Conservation (phyloP, 2,888 invertebrate genomes). For the Mythimna lalbum region DNA sequence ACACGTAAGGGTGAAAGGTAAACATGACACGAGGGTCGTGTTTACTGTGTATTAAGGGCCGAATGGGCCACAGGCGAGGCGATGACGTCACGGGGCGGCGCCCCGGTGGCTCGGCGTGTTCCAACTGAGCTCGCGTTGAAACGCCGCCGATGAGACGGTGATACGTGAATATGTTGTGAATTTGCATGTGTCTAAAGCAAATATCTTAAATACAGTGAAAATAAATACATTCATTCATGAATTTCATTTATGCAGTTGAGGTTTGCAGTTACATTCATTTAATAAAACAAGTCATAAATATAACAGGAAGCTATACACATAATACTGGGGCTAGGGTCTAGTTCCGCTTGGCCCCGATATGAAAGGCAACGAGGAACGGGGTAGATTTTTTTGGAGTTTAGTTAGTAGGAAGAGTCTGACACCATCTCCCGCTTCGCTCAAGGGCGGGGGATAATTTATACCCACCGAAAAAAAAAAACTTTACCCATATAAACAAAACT, state of each 20-base stretch:
- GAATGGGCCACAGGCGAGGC: conserved; percentile 70
- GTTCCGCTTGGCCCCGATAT: no score
- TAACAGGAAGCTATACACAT: not conserved
- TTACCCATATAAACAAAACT: not conserved
- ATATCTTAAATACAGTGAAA: conserved; percentile 22
- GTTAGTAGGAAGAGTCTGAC: no score
- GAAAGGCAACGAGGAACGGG: no score
- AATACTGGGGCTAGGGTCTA: no score
- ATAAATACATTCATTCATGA: conserved; percentile 10
- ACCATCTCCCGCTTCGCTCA: no score
- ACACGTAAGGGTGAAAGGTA: conserved; percentile 61
- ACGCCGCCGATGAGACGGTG: conserved; percentile 81
- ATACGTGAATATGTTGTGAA: conserved; percentile 44
- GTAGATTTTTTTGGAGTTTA: no score
- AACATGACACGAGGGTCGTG: conserved; percentile 73
- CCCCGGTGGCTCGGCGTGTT: conserved; percentile 80
- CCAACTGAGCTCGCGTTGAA: conserved; percentile 77
- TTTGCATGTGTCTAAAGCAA: conserved; percentile 43
- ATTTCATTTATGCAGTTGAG: not conserved
- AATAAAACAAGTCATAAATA: not conserved
- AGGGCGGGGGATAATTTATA: no score
- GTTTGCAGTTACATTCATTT: no score
- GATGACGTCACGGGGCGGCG: conserved; percentile 84
- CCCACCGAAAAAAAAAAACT: no score
- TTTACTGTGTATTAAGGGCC: conserved; percentile 70